Conservation (phyloP, 2,797 vertebrate species). For the Neomorphus geoffroyi region DNA sequence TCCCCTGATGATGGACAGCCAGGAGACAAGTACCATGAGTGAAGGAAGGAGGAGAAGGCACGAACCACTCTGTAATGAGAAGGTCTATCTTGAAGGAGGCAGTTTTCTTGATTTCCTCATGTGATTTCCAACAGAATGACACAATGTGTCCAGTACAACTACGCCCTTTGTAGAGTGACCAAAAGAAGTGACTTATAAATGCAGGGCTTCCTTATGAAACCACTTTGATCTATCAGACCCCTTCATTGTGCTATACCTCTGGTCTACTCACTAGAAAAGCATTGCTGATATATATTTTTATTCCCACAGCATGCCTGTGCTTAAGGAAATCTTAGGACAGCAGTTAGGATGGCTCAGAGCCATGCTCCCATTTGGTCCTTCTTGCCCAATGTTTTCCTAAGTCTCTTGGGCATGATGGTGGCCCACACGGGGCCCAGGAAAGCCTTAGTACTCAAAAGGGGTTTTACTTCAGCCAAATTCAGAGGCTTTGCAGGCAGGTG, state of each 20-base stretch:
- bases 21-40: rapidly evolving
- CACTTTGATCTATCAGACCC: background rate
- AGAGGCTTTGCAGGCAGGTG: background rate
- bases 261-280: background rate
- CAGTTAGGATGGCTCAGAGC: background rate
- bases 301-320: no score
- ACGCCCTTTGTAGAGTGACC: background rate
- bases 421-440: rapidly evolving
- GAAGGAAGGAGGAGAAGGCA: background rate
- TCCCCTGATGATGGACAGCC: background rate
- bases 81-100: background rate
- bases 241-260: background rate
- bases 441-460: no score
- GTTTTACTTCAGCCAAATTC: background rate
- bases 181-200: background rate
- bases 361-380: background rate
- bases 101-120: background rate
- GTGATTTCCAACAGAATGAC: background rate
- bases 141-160: background rate
- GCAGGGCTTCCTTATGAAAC: background rate
- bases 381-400: background rate
- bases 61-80: background rate
- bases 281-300: background rate
- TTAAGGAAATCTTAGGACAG: background rate
- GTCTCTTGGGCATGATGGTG: background rate